A percentile compares a stretch with the other conserved stretches of the same genome.
Conservation (phyloP, 1,140 invertebrate genomes). For the Ericerus pela region DNA sequence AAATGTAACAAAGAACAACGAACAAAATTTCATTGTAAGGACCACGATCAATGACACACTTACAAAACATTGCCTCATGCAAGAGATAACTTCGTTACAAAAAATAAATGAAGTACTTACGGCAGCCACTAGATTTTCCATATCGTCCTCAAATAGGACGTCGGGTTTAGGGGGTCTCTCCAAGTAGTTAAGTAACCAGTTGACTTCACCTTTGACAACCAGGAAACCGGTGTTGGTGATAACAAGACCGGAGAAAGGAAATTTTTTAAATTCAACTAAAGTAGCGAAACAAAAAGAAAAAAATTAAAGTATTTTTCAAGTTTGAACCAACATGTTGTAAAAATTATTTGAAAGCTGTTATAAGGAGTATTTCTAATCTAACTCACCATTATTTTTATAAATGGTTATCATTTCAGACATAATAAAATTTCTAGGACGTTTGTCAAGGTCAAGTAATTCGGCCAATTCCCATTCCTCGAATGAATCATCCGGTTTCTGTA, state of each 20-base stretch:
- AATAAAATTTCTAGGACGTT: background rate
- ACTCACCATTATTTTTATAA: slow-evolving; percentile 1
- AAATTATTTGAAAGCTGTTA: too few relatives aligned
- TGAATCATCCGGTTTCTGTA: background rate
- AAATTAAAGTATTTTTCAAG: background rate
- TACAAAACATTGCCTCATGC: too few relatives aligned
- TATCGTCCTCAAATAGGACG: too few relatives aligned
- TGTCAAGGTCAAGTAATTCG: background rate
- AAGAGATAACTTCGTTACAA: too few relatives aligned
- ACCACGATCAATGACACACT: too few relatives aligned
- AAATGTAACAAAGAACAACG: too few relatives aligned
- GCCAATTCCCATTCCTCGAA: background rate
- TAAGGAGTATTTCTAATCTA: too few relatives aligned
- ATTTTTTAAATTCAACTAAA: background rate
- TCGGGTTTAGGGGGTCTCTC: too few relatives aligned
- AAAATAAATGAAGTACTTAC: too few relatives aligned
- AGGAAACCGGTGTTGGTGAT: background rate
- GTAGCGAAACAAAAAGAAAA: background rate
- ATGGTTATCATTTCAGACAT: background rate
- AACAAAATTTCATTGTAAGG: too few relatives aligned
- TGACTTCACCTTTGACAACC: background rate
- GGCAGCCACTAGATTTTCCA: too few relatives aligned
- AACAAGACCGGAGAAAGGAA: background rate
- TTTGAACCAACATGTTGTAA: background rate
- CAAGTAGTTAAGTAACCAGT: background rate